Percentiles rank a stretch among this genome's conserved stretches.
phyloP scores from a whole-genome alignment of 2,797 vertebrate genomes.

The Halcyon leucocephala region DNA sequence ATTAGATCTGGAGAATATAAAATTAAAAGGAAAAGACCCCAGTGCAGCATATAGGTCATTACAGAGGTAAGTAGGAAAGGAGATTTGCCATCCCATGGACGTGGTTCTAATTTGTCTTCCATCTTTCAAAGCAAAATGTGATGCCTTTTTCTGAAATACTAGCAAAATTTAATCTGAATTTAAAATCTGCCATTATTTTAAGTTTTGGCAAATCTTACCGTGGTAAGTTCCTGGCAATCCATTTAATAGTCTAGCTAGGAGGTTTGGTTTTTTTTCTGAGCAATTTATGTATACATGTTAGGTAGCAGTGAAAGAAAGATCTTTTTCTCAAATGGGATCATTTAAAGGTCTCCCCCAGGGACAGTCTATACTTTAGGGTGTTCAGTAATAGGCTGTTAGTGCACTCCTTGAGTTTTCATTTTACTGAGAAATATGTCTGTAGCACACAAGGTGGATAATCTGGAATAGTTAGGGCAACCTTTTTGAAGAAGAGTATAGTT shows the following conservation, averaged over 20 bases:
- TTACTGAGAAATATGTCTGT: not conserved
- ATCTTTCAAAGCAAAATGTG: constrained; percentile 4
- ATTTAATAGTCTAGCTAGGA: not conserved
- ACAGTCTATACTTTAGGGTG: not conserved
- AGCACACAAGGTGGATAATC: not conserved
- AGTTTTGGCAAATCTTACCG: not conserved
- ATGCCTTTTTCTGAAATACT: not conserved
- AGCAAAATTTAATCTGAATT: not conserved
- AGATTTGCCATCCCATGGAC: not conserved
- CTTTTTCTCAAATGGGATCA: not conserved
- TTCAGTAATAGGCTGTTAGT: not conserved
- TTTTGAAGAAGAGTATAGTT: constrained; percentile 17
- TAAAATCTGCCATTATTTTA: not conserved
- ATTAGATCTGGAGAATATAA: not conserved
- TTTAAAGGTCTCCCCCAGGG: not conserved
- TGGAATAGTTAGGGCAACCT: not conserved
- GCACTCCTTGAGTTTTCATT: not conserved
- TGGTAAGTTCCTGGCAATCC: not conserved
- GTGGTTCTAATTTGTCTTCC: not conserved
- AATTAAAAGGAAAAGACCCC: not conserved
- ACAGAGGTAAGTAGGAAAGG: not conserved
- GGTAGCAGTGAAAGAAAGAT: not conserved
- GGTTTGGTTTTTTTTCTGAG: not conserved
- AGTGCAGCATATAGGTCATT: not conserved
- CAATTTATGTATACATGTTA: not conserved